Evolutionary conservation across 2,888 invertebrate species (phyloP).

Genomic region (Physocephala rufipes): DNA sequence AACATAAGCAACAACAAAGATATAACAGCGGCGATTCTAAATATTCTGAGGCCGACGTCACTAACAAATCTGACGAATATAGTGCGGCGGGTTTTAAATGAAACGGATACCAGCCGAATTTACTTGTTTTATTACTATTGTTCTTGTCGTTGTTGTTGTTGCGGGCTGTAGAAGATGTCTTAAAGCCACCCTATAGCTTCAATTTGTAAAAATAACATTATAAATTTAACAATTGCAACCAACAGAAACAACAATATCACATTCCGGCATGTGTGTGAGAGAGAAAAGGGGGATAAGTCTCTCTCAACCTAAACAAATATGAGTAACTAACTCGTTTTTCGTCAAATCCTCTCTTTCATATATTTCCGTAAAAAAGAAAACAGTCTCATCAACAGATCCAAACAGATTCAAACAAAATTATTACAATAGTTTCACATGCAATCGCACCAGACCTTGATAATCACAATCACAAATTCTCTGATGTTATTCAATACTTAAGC

Average conservation of each 20-base stretch:
- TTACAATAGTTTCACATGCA: slow-evolving; percentile 13
- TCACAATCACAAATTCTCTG: slow-evolving; percentile 27
- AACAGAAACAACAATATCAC: neutral
- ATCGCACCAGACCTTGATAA: neutral
- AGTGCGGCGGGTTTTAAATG: neutral
- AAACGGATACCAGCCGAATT: neutral
- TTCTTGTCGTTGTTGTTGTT: too few species aligned
- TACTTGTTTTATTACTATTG: too few species aligned
- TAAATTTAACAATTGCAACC: slow-evolving; percentile 16
- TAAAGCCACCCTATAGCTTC: neutral
- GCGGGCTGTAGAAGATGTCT: neutral
- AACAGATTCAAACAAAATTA: neutral
- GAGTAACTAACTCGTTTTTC: slow-evolving; percentile 7
- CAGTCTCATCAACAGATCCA: neutral
- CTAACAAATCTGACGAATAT: slow-evolving; percentile 5
- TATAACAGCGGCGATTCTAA: neutral
- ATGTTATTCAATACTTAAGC: slow-evolving; percentile 23
- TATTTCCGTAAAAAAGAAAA: slow-evolving; percentile 4
- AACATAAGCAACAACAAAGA: neutral
- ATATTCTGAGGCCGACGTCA: slow-evolving; percentile 1
- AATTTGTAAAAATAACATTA: neutral
- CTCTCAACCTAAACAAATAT: slow-evolving; percentile 14
- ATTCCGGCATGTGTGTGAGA: too few species aligned
- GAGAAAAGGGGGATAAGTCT: neutral
- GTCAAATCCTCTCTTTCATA: neutral